Conservation (phyloP, 2,888 invertebrate species). For the Coelopa pilipes region DNA sequence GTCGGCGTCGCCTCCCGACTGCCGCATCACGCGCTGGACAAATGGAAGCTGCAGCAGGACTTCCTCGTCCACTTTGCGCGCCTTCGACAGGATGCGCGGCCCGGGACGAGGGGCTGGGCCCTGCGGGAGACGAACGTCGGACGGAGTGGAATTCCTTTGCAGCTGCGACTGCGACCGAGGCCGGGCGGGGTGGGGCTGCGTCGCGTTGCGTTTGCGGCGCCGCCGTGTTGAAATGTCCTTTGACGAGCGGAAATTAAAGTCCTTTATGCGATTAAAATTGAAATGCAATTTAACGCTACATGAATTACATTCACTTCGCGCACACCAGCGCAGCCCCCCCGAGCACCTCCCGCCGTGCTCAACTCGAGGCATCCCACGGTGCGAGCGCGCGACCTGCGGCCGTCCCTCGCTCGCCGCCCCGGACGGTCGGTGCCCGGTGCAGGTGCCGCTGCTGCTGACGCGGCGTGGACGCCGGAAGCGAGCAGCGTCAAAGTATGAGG, state of each 20-base stretch:
- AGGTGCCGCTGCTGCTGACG: neutral
- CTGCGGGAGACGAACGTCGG: neutral
- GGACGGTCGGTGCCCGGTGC: neutral
- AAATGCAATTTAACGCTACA: slow-evolving; percentile 53
- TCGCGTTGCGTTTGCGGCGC: neutral
- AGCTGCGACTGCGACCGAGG: slow-evolving; percentile 17
- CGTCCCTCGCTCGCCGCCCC: too few species aligned
- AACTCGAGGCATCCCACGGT: neutral
- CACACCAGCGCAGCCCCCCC: neutral
- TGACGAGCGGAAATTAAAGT: slow-evolving; percentile 55
- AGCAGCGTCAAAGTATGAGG: too few species aligned
- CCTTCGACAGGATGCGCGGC: neutral
- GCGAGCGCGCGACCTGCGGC: neutral
- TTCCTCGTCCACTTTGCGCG: slow-evolving; percentile 21
- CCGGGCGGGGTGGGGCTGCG: neutral
- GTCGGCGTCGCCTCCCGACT: slow-evolving; percentile 15
- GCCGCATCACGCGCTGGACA: slow-evolving; percentile 3
- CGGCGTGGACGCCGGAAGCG: slow-evolving; percentile 5
- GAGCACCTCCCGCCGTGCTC: neutral
- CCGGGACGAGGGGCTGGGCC: neutral
- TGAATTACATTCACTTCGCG: slow-evolving; percentile 42
- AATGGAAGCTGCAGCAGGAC: slow-evolving; percentile 25
- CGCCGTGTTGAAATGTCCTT: slow-evolving; percentile 41
- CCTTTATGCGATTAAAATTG: slow-evolving; percentile 53
- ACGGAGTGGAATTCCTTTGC: slow-evolving; percentile 12